A percentile compares a stretch with the other conserved stretches of the same genome.
These are phyloP conservation scores for Papilio polyxenes DNA, from an alignment of 1,140 invertebrate genomes.

Conservation along the genomic window DNA sequence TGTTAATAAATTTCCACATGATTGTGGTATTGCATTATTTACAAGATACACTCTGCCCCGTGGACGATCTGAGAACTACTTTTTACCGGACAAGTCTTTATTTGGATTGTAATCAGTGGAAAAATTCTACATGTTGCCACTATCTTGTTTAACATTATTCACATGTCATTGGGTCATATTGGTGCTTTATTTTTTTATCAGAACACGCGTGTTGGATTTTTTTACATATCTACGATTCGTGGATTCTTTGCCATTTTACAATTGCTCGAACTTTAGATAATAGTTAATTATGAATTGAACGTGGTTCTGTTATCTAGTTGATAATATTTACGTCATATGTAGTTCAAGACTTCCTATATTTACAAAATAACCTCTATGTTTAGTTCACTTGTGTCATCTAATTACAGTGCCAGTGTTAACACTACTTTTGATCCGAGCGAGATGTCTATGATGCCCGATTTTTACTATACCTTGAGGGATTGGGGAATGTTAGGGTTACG, in stretches of 20 bases:
- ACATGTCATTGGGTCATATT: slow-evolving; percentile 20
- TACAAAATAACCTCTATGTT: not conserved
- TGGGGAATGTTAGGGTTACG: no score
- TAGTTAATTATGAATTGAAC: slow-evolving; percentile 19
- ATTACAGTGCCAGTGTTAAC: not conserved
- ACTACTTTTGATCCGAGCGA: no score
- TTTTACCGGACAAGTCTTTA: slow-evolving; percentile 21
- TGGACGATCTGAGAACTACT: not conserved
- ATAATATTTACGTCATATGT: not conserved
- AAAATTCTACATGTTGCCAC: slow-evolving; percentile 26
- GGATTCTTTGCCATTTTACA: not conserved
- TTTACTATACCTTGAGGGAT: no score
- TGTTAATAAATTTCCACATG: slow-evolving; percentile 16
- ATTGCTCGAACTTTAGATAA: not conserved
- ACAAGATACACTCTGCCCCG: slow-evolving; percentile 18
- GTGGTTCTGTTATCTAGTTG: not conserved
- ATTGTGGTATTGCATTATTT: not conserved
- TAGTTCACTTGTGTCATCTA: not conserved
- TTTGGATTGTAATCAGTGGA: slow-evolving; percentile 28
- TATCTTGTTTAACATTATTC: slow-evolving; percentile 12
- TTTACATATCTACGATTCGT: not conserved
- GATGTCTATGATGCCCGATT: no score
- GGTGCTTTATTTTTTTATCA: not conserved
- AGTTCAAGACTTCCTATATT: slow-evolving; percentile 1
- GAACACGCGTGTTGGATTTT: not conserved